Evolutionary conservation across 2,113 vertebrate species (phyloP).

Genomic region (Cyprinodon variegatus): DNA sequence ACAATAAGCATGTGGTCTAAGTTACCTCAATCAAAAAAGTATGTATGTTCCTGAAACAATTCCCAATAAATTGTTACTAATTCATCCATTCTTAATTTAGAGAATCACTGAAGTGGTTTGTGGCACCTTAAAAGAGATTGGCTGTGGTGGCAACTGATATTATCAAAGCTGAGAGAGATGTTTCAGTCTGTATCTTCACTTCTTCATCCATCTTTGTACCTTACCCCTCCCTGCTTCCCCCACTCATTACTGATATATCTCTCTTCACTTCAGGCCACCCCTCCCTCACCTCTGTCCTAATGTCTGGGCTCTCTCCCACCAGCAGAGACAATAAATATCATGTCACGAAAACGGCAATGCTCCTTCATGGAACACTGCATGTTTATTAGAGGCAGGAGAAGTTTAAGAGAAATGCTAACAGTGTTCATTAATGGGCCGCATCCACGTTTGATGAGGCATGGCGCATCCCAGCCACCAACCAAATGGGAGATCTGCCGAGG

Average conservation of each 20-base stretch:
- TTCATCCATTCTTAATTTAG: no score
- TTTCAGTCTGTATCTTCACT: slow-evolving; percentile 79
- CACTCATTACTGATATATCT: slow-evolving; percentile 62
- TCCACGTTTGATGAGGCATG: slow-evolving; percentile 99
- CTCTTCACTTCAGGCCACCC: slow-evolving; percentile 49
- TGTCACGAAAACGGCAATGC: slow-evolving; percentile 95
- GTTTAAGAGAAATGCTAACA: slow-evolving; percentile 99
- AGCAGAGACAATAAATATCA: slow-evolving; percentile 97
- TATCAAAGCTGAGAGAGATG: slow-evolving; percentile 50
- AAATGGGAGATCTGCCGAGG: slow-evolving; percentile 48
- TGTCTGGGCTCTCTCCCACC: slow-evolving; percentile 77
- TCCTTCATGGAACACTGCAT: slow-evolving; percentile 99
- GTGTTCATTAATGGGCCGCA: slow-evolving; percentile 99
- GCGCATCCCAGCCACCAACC: slow-evolving; percentile 76
- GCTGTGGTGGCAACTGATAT: slow-evolving; percentile 15
- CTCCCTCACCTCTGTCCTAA: slow-evolving; percentile 58
- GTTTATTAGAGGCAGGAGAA: slow-evolving; percentile 99
- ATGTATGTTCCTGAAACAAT: not conserved
- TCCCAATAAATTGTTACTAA: not conserved
- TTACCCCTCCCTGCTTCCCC: slow-evolving; percentile 30
- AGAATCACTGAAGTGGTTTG: no score
- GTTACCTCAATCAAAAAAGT: not conserved
- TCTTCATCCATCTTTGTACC: slow-evolving; percentile 84
- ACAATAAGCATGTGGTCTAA: not conserved
- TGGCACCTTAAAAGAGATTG: not conserved